Percentiles rank a stretch among this genome's conserved stretches.
These are phyloP conservation scores for Probosciger aterrimus DNA, from an alignment of 2,113 vertebrate genomes.

Conservation along the genomic window DNA sequence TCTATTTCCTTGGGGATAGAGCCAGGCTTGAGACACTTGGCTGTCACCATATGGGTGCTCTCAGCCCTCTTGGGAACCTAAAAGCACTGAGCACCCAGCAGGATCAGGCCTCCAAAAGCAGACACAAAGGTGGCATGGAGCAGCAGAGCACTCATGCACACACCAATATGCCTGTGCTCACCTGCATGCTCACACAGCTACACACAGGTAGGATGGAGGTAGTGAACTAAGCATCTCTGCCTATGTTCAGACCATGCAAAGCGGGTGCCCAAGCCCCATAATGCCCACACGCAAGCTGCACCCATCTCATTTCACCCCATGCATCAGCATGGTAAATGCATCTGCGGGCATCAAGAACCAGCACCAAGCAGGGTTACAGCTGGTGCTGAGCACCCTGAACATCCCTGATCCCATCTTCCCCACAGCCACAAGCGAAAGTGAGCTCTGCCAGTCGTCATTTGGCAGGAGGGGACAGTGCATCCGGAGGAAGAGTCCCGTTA, in stretches of 20 bases:
- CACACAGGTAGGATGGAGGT: accelerated
- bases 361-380: accelerated
- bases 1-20: background rate
- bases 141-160: accelerated
- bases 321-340: background rate
- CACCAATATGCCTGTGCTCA: accelerated
- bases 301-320: background rate
- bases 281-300: background rate
- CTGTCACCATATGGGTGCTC: background rate
- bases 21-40: background rate
- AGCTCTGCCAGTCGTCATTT: background rate
- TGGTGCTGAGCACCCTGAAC: background rate
- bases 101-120: background rate
- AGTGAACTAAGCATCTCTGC: background rate
- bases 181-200: background rate
- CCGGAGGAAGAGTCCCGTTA: background rate
- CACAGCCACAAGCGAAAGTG: accelerated
- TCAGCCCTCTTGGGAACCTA: background rate
- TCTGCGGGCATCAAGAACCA: background rate
- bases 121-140: background rate
- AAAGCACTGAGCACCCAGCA: background rate
- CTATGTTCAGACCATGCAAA: background rate
- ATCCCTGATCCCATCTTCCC: background rate
- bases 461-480: background rate
- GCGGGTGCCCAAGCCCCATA: background rate